Evolutionary conservation across 2,888 invertebrate genomes (phyloP), one percentile per base, ranked within the genome.

Genomic region (Mythimna loreyi): DNA sequence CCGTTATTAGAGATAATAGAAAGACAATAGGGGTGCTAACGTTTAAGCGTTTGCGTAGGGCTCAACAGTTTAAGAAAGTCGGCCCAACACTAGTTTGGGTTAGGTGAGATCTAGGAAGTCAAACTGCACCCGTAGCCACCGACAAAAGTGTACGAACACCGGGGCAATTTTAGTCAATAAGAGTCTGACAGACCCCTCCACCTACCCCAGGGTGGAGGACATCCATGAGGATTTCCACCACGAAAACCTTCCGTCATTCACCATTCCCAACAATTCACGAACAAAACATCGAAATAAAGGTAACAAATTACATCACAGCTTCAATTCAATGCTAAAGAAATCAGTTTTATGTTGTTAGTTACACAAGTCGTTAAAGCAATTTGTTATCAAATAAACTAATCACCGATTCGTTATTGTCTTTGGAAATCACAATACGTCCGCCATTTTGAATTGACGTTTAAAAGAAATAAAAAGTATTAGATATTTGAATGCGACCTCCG

Each of bases 401-500:
- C 72, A 73, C 33, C 47, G 45, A 72, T 73, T 78, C 58, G 78
- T 65, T 36, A 70, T 73, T 75, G 58, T 64, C 58, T 75, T 75
- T 72, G 43, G 30, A 40, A 78, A 78, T 59, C 43, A 58, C 57
- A 60, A 23, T 36, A 19, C 47, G 16, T 45, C 3, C 50, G 78
- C 56, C 45, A 59, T 64, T 47, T 72, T 60, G 49, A 19, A 11
- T 19, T 16, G 19, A 53, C 9, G 25, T n/a, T 43, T 36, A 13
- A 43, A 23, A 50, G 19, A 33, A n/a, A 40, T 16, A 40, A 25
- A 36, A 30, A 40, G 21, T 30, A 28, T 45, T 57, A 3, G 25
- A 21, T 49, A 33, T 49, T 64, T 23, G n/a, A 40, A 52, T 33
- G n/a, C 47, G 60, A 60, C 78, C 75, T 78, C 49, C 13, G 21